phyloP scores from a whole-genome alignment of 30 jellyfish, hydroid and myxozoan species.

The Catostylus mosaicus region DNA sequence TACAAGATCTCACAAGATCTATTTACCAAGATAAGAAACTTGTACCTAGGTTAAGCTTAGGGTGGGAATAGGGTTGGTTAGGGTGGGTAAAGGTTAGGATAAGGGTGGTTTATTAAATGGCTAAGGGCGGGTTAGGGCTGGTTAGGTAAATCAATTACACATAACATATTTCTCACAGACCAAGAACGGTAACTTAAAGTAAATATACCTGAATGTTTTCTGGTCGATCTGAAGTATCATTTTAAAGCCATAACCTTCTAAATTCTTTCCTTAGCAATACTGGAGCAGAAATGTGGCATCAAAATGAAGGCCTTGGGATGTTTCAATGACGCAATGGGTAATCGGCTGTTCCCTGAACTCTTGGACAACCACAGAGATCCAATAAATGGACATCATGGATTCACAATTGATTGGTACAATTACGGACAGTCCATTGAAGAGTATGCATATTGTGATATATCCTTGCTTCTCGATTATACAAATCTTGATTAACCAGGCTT shows the following conservation, averaged over 20 bases:
- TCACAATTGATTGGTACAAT: conserved; percentile 47
- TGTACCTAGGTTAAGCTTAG: no score
- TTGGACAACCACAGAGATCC: conserved; percentile 72
- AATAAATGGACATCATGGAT: conserved; percentile 38
- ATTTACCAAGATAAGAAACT: no score
- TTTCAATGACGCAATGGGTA: conserved; percentile 41
- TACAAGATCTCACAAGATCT: no score
- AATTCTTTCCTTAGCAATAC: conserved; percentile 35
- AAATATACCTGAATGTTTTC: no score
- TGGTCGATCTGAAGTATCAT: no score
- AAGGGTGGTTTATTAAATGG: no score
- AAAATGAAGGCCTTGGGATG: conserved; percentile 82
- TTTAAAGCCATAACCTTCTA: background rate
- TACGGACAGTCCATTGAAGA: conserved; percentile 32
- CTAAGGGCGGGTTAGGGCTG: no score
- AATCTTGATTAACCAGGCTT: background rate
- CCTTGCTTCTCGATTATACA: background rate
- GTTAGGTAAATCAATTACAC: no score
- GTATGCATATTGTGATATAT: background rate
- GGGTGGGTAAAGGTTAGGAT: no score
- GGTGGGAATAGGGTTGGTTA: no score
- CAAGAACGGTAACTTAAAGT: no score
- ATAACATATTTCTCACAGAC: no score
- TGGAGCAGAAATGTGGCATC: conserved; percentile 59
- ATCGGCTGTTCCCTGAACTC: conserved; percentile 60